A percentile compares a stretch with the other conserved stretches of the same genome.
Evolutionary conservation across 2,888 invertebrate species (phyloP).

Genomic region (Apotomis betuletana): DNA sequence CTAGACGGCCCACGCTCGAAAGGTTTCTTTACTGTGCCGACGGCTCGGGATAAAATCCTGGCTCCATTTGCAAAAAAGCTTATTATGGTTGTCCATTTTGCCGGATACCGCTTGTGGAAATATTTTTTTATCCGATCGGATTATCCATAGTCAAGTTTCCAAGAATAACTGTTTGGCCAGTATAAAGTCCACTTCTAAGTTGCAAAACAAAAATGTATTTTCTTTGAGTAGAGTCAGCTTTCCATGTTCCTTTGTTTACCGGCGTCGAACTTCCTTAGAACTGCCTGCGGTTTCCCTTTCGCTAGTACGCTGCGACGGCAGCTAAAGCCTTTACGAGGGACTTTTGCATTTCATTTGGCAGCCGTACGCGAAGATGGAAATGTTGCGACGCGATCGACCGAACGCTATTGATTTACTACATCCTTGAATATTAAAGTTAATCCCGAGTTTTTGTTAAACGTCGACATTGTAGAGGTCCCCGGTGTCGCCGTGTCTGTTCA

Average conservation of each 20-base stretch:
- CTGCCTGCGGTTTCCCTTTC: conserved; percentile 10
- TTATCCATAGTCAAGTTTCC: too few relatives aligned
- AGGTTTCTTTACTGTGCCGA: conserved; percentile 1
- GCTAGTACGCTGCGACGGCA: conserved; percentile 14
- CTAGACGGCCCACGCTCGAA: not conserved
- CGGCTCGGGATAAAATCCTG: not conserved
- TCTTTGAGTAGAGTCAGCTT: not conserved
- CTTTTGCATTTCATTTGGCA: conserved; percentile 22
- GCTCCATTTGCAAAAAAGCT: not conserved
- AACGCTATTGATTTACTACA: conserved; percentile 30
- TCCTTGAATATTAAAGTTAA: not conserved
- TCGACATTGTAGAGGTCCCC: not conserved
- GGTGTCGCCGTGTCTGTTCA: not conserved
- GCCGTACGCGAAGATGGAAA: not conserved
- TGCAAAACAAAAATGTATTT: not conserved
- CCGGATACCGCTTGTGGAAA: not conserved
- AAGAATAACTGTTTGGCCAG: too few relatives aligned
- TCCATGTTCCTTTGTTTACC: not conserved
- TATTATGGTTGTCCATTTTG: not conserved
- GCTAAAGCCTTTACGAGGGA: not conserved
- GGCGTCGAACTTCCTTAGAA: conserved; percentile 1
- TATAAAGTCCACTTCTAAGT: not conserved
- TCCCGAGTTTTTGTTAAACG: not conserved
- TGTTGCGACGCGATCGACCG: conserved; percentile 3
- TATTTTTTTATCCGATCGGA: not conserved